Base-by-base conservation (phyloP, 2,113 vertebrate genomes). In the Aviceda subcristata region DNA sequence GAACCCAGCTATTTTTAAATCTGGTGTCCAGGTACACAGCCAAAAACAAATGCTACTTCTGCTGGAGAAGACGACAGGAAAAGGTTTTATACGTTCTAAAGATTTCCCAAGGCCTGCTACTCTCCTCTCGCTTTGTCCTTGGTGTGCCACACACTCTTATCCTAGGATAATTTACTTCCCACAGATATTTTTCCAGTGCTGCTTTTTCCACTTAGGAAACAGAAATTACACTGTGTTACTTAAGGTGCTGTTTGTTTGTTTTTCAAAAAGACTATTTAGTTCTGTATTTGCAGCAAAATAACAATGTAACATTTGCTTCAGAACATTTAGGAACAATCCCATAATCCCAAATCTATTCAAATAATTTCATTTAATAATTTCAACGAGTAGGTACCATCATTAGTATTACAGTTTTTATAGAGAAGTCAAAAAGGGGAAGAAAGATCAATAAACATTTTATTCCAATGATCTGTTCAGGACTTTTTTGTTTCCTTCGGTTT, bases 1-100 rank as follows among this genome's bases (percentile, higher is more conserved):
- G 48, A 96, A 64, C 43, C 6, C 67, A 86, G 73, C 55, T 92
- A 93, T 96, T 96, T 96, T 79, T 91, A 67, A 83, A 77, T 86
- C 80, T 96, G 55, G 36, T 93, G 87, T 95, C 59, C 94, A 97
- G 82, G 88, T 97, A 96, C 68, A 32, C 6, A 94, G 95, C 82
- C 91, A 97, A 91, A 94, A 86, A 3, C 14, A 59, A 93, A 90
- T 19, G 76, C 43, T 81, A 21, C 78, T 95, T 75, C 48, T 97
- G 72, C 64, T 88, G 62, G 32, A 96, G 86, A 71, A 86, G 85
- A 89, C 1, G 29, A 85, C 46, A 80, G 88, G 59, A 90, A 94
- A 85, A 78, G 15, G 23, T 68, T 95, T 93, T 79, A 63, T 45
- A 64, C 0, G 0, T 75, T 81, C 78, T 74, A 45, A 83, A 86